Percentiles rank a stretch among this genome's conserved stretches.
Evolutionary conservation across 2,888 invertebrate genomes (phyloP).

Genomic region (Helicoverpa assulta): DNA sequence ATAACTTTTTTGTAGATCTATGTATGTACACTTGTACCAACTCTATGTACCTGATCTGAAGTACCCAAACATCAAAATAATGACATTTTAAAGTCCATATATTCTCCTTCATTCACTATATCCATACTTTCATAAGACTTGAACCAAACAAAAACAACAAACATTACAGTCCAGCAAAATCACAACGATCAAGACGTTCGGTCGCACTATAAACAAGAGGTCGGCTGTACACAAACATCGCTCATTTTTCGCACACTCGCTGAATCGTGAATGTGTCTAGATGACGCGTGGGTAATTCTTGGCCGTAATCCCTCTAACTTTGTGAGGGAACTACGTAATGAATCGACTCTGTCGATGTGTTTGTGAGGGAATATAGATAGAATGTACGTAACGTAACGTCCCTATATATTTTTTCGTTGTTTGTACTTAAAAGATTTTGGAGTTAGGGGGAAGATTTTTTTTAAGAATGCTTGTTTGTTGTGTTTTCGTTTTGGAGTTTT

Average conservation of each 20-base stretch:
- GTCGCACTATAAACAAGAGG: constrained; percentile 35
- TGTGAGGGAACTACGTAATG: constrained; percentile 26
- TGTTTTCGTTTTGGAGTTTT: too few species aligned
- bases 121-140: too few species aligned
- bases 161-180: constrained; percentile 16
- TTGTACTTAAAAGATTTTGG: too few species aligned
- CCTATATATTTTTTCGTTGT: too few species aligned
- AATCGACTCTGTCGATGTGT: constrained; percentile 19
- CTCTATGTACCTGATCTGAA: too few species aligned
- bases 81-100: too few species aligned
- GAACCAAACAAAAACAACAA: constrained; percentile 25
- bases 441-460: too few species aligned
- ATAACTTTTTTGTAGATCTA: too few species aligned
- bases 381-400: not conserved
- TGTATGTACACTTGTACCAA: too few species aligned
- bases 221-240: constrained; percentile 53
- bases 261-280: constrained; percentile 31
- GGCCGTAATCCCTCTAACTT: constrained; percentile 32
- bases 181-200: constrained; percentile 47
- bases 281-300: constrained; percentile 48
- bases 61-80: too few species aligned
- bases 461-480: too few species aligned
- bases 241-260: constrained; percentile 49
- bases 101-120: too few species aligned
- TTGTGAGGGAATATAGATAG: not conserved